Conservation (phyloP, 2,888 invertebrate genomes). For the Cheilosia variabilis region DNA sequence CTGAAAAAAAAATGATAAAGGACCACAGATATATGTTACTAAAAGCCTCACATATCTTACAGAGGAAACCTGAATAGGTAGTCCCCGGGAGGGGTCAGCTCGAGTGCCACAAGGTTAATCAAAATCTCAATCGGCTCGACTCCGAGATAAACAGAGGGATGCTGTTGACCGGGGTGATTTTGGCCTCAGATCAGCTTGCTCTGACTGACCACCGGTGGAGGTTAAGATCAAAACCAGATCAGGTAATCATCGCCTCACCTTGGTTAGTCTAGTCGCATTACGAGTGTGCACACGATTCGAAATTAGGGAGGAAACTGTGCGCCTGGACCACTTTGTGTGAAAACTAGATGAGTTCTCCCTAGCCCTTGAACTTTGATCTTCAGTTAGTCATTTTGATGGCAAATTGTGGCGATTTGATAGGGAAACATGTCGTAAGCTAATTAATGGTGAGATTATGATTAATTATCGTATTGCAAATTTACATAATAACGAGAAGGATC, state of each 20-base stretch:
- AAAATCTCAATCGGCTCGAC: slow-evolving; percentile 40
- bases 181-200: slow-evolving; percentile 4
- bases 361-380: slow-evolving; percentile 56
- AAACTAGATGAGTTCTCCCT: neutral
- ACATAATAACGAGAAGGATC: neutral
- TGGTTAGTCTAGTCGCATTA: slow-evolving; percentile 33
- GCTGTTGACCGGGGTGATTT: slow-evolving; percentile 43
- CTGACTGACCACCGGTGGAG: slow-evolving; percentile 64
- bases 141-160: slow-evolving; percentile 40
- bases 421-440: slow-evolving; percentile 18
- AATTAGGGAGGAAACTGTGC: slow-evolving; percentile 47
- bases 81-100: slow-evolving; percentile 53
- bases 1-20: slow-evolving; percentile 48
- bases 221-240: slow-evolving; percentile 75
- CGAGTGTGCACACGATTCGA: neutral
- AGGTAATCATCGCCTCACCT: slow-evolving; percentile 55
- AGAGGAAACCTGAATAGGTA: slow-evolving; percentile 34
- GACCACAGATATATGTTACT: slow-evolving; percentile 37
- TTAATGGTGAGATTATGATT: slow-evolving; percentile 48
- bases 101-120: slow-evolving; percentile 63
- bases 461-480: slow-evolving; percentile 23
- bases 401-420: slow-evolving; percentile 54
- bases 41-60: slow-evolving; percentile 44
- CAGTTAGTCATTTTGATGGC: slow-evolving; percentile 45
- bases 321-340: slow-evolving; percentile 62